phyloP scores from a whole-genome alignment of 2,797 vertebrate genomes.

The Remorina albescens region DNA sequence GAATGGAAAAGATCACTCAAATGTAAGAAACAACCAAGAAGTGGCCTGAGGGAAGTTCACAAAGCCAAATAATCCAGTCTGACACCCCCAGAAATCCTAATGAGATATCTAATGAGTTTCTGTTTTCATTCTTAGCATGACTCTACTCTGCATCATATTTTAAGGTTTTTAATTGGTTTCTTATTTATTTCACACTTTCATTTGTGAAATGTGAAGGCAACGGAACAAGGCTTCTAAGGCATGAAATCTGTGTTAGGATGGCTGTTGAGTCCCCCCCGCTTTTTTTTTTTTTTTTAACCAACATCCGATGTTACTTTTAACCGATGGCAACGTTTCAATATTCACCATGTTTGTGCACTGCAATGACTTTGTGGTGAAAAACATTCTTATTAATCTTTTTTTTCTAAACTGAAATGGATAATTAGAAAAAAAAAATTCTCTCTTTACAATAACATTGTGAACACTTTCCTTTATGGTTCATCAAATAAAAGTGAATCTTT shows the following conservation, averaged over 20 bases:
- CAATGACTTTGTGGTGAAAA: too few relatives aligned
- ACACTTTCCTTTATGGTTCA: neutral
- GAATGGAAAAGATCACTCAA: constrained; percentile 7
- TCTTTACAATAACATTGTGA: neutral
- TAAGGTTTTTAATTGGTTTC: neutral
- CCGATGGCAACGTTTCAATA: neutral
- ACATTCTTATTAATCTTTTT: too few relatives aligned
- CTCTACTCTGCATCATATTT: constrained; percentile 1
- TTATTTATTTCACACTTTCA: constrained; percentile 1
- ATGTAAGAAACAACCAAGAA: neutral
- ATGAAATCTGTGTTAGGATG: neutral
- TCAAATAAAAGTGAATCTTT: neutral
- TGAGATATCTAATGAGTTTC: constrained; percentile 20
- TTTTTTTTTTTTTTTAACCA: too few relatives aligned
- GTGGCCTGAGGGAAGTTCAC: constrained; percentile 11
- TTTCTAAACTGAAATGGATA: too few relatives aligned
- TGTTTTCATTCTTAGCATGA: constrained; percentile 25
- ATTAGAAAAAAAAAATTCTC: neutral
- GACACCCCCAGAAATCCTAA: constrained; percentile 2
- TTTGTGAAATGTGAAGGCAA: neutral
- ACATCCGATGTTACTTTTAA: neutral
- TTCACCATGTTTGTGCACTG: too few relatives aligned
- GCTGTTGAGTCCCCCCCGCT: neutral
- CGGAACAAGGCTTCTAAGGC: neutral
- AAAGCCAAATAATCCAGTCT: constrained; percentile 12